These are phyloP conservation scores for Zootoca vivipara DNA, from an alignment of 2,113 vertebrate species.

Conservation along the genomic window DNA sequence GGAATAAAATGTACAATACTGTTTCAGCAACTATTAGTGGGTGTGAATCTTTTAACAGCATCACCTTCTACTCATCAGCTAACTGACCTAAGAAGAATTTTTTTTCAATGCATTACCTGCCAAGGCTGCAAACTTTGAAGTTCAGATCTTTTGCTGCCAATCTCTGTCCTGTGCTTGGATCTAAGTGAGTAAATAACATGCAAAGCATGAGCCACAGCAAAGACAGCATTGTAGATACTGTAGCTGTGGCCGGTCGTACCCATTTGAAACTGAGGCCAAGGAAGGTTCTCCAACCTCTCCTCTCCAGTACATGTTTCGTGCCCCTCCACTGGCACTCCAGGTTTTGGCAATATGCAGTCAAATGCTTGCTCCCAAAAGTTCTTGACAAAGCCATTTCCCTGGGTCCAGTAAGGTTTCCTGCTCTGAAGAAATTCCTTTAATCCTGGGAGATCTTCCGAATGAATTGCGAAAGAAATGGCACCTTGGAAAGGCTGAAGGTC, in stretches of 20 bases:
- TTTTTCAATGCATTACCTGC: too few relatives aligned
- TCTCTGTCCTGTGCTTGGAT: neutral
- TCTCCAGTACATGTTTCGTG: neutral
- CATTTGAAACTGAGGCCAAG: too few relatives aligned
- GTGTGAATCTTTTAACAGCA: too few relatives aligned
- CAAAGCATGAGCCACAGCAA: neutral
- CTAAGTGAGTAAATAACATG: neutral
- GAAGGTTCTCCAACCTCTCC: too few relatives aligned
- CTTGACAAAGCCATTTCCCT: neutral
- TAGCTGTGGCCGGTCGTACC: too few relatives aligned
- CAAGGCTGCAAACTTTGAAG: neutral
- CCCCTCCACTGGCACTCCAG: neutral
- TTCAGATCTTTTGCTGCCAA: neutral
- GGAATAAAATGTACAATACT: too few relatives aligned
- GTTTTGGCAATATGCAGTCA: neutral
- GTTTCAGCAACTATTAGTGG: too few relatives aligned
- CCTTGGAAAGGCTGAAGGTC: neutral
- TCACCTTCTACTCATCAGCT: too few relatives aligned
- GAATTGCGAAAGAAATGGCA: neutral
- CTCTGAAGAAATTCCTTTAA: slow-evolving; percentile 7
- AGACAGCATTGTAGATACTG: too few relatives aligned
- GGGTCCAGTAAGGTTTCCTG: neutral
- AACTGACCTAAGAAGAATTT: too few relatives aligned
- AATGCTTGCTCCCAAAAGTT: neutral
- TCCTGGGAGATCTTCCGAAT: neutral